phyloP scores from a whole-genome alignment of 2,888 invertebrate genomes.

The Linnaemya tessellans region DNA sequence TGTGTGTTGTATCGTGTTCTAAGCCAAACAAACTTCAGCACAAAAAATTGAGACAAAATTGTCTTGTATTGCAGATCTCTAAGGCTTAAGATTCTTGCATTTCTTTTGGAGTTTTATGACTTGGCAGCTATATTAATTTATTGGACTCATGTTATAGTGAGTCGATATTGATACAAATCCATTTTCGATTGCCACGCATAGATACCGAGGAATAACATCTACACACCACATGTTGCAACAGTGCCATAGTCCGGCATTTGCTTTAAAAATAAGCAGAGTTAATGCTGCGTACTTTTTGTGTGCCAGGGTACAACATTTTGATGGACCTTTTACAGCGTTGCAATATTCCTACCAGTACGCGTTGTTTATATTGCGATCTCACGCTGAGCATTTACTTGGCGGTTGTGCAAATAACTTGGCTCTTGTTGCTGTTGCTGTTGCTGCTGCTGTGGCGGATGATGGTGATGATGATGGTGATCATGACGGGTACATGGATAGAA shows the following conservation, averaged over 20 bases:
- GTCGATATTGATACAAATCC: conserved; percentile 84
- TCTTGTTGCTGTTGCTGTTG: conserved; percentile 43
- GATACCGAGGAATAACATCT: conserved; percentile 74
- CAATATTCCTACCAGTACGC: conserved; percentile 18
- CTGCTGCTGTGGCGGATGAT: conserved; percentile 10
- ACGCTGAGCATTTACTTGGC: conserved; percentile 71
- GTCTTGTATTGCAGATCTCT: conserved; percentile 15
- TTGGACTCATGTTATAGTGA: conserved; percentile 83
- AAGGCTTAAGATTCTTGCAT: conserved; percentile 27
- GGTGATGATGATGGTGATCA: conserved; percentile 24
- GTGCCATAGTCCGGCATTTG: conserved; percentile 12
- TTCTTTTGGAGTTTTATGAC: conserved; percentile 63
- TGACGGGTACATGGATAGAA: conserved; percentile 26
- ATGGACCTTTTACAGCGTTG: conserved; percentile 56
- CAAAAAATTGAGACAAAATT: conserved; percentile 41
- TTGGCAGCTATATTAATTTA: conserved; percentile 82
- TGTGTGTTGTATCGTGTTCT: conserved; percentile 5
- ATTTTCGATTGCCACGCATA: conserved; percentile 80
- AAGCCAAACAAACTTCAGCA: conserved; percentile 1
- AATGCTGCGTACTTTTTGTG: conserved; percentile 70
- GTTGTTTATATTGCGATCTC: conserved; percentile 49
- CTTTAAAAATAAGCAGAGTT: conserved; percentile 43
- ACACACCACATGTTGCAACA: conserved; percentile 26
- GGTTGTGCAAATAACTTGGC: conserved; percentile 42
- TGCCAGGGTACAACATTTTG: conserved; percentile 64